These are phyloP conservation scores for Bimastos eiseni DNA, from an alignment of 2,888 invertebrate species.

Conservation along the genomic window DNA sequence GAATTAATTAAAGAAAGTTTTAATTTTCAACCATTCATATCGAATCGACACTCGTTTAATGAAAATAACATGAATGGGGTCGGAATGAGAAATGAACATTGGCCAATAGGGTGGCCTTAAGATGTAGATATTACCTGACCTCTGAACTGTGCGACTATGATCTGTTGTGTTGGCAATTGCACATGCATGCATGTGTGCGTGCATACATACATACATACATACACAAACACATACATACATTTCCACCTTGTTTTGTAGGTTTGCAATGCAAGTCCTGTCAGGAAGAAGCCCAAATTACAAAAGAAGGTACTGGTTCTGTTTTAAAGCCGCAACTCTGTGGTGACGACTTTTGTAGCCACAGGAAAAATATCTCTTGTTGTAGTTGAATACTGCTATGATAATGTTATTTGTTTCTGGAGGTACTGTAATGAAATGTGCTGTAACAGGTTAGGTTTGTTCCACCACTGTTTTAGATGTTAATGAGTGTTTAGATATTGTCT, in stretches of 20 bases:
- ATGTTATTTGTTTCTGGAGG: not conserved
- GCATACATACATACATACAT: no score
- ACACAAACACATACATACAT: no score
- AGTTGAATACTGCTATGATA: not conserved
- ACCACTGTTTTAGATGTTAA: not conserved
- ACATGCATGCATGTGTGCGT: not conserved
- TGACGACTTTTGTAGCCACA: not conserved
- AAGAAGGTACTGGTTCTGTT: not conserved
- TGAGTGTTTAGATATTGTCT: not conserved
- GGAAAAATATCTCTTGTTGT: not conserved
- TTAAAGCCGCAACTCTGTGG: not conserved
- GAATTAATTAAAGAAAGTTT: no score
- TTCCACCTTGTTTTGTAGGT: conserved; percentile 6
- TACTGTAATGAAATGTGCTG: not conserved
- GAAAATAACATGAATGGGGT: no score
- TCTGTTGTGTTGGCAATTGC: not conserved
- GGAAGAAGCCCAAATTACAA: not conserved
- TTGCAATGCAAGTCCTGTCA: not conserved
- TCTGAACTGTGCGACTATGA: no score
- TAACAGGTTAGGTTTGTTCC: not conserved
- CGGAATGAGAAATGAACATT: no score
- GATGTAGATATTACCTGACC: no score
- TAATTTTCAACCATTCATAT: no score
- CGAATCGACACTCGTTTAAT: no score
- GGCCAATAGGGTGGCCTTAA: no score